These are phyloP conservation scores for Coecobrya sp. DNA, from an alignment of 2,888 invertebrate species.

Conservation along the genomic window DNA sequence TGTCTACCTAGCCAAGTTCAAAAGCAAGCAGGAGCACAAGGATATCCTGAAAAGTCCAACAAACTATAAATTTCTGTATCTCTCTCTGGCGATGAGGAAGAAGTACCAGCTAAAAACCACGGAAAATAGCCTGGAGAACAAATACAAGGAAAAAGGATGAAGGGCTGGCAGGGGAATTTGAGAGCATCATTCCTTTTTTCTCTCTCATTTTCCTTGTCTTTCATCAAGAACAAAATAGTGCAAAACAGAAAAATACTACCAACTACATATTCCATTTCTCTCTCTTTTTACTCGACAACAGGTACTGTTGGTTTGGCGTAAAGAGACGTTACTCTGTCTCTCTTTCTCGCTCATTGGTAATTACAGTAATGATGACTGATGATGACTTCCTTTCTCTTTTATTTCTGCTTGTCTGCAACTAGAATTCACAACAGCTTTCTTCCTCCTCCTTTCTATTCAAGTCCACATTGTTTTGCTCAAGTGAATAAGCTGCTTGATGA, in stretches of 20 bases:
- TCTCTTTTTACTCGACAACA: neutral
- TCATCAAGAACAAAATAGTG: slow-evolving; percentile 1
- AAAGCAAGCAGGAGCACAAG: neutral
- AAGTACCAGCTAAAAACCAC: neutral
- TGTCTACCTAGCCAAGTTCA: slow-evolving; percentile 27
- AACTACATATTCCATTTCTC: neutral
- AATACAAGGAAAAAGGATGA: slow-evolving; percentile 9
- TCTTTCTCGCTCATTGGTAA: slow-evolving; percentile 37
- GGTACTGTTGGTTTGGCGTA: neutral
- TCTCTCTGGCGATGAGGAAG: neutral
- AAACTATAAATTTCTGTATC: neutral
- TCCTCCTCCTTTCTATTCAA: neutral
- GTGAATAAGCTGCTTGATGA: slow-evolving; percentile 20
- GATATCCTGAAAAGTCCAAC: slow-evolving; percentile 7
- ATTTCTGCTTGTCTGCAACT: neutral
- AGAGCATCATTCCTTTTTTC: slow-evolving; percentile 12
- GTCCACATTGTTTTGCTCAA: neutral
- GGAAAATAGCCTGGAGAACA: slow-evolving; percentile 40
- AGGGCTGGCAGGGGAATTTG: slow-evolving; percentile 50
- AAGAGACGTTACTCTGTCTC: neutral
- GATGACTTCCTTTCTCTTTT: slow-evolving; percentile 45
- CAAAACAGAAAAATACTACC: slow-evolving; percentile 5
- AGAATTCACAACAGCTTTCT: neutral
- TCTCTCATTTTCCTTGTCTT: neutral
- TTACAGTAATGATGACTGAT: slow-evolving; percentile 57